Evolutionary conservation across 2,797 vertebrate genomes (phyloP).

Genomic region (Sebastes matsubarae): DNA sequence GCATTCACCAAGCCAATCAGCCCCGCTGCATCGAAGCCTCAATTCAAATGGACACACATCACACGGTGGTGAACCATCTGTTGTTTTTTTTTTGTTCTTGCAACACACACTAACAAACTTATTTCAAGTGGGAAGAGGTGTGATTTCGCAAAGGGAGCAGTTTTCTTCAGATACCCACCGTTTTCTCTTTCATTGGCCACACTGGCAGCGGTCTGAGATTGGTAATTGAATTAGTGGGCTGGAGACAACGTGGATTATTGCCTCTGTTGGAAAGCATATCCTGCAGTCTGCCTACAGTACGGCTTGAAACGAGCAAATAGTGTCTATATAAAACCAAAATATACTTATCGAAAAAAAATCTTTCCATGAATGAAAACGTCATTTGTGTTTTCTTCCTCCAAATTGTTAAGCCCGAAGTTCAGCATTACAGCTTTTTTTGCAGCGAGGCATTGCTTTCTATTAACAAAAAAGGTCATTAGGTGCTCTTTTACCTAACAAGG

Average conservation of each 20-base stretch:
- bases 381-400: background rate
- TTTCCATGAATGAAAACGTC: background rate
- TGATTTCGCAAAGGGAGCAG: constrained; percentile 31
- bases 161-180: constrained; percentile 36
- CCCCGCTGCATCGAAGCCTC: background rate
- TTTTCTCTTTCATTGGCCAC: constrained; percentile 13
- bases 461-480: constrained; percentile 22
- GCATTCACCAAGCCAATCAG: constrained; percentile 21
- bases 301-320: background rate
- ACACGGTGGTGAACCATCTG: background rate
- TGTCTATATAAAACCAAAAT: background rate
- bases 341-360: background rate
- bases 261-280: constrained; percentile 3
- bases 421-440: background rate
- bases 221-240: constrained; percentile 67
- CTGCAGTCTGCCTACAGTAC: background rate
- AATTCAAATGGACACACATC: constrained; percentile 5
- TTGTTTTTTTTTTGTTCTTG: background rate
- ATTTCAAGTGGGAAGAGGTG: constrained; percentile 28
- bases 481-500: constrained; percentile 33
- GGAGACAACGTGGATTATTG: constrained; percentile 52
- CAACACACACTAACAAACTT: background rate
- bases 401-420: background rate
- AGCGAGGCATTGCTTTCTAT: background rate
- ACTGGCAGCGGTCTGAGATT: constrained; percentile 35